A percentile compares a stretch with the other conserved stretches of the same genome.
These are phyloP conservation scores for Xanthostigma xanthostigma DNA, from an alignment of 2,888 invertebrate genomes.

Conservation along the genomic window DNA sequence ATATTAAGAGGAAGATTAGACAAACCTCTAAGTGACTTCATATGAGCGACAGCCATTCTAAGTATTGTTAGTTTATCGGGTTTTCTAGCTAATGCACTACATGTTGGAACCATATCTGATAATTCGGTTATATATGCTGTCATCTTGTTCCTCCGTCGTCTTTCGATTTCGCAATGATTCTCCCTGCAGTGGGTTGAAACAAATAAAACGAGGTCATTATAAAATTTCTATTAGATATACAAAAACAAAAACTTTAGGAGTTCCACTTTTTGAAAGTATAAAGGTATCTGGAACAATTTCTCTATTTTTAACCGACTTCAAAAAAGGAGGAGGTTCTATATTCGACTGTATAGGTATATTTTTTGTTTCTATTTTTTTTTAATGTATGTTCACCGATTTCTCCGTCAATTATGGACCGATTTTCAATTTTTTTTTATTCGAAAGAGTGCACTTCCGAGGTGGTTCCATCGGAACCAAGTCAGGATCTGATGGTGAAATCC, in stretches of 20 bases:
- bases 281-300: too few species aligned
- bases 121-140: slow-evolving; percentile 94
- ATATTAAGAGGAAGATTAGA: slow-evolving; percentile 8
- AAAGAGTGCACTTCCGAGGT: too few species aligned
- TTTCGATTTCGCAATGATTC: slow-evolving; percentile 92
- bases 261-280: not conserved
- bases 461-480: too few species aligned
- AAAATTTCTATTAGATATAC: not conserved
- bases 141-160: slow-evolving; percentile 92
- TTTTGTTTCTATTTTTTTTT: too few species aligned
- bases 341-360: too few species aligned
- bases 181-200: slow-evolving; percentile 50
- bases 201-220: slow-evolving; percentile 1
- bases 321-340: too few species aligned
- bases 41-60: slow-evolving; percentile 95
- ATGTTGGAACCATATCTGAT: slow-evolving; percentile 95
- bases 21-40: slow-evolving; percentile 81
- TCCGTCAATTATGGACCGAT: too few species aligned
- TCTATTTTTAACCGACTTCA: too few species aligned
- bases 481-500: too few species aligned
- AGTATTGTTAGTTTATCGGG: slow-evolving; percentile 93
- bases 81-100: slow-evolving; percentile 84
- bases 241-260: not conserved
- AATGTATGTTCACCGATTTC: too few species aligned
- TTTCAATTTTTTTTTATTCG: too few species aligned